These are phyloP conservation scores for Aphelenchoides besseyi DNA, from an alignment of 1,140 invertebrate species.

Conservation along the genomic window DNA sequence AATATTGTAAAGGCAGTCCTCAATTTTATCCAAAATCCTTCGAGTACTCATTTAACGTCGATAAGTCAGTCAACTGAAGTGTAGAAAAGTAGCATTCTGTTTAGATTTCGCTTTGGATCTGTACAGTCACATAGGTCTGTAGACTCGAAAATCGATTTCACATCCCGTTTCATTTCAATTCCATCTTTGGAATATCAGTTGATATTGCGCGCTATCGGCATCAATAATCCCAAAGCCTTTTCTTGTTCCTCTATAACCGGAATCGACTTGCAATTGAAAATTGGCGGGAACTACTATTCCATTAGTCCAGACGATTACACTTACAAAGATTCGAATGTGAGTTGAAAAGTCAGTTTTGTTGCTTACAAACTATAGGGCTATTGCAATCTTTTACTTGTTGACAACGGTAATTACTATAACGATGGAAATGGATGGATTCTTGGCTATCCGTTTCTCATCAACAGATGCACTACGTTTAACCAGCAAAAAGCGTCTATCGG, in stretches of 20 bases:
- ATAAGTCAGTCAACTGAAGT: not conserved
- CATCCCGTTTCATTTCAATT: not conserved
- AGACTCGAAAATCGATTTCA: not conserved
- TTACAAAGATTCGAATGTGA: not conserved
- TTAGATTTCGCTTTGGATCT: constrained; percentile 2
- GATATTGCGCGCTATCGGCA: not conserved
- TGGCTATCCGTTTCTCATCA: not conserved
- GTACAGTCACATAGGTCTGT: not conserved
- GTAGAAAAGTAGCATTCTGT: not conserved
- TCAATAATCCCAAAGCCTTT: not conserved
- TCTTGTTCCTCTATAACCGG: not conserved
- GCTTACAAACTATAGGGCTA: not conserved
- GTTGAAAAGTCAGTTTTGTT: not conserved
- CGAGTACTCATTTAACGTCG: not conserved
- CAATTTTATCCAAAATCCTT: not conserved
- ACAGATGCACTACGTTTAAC: not conserved
- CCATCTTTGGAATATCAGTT: not conserved
- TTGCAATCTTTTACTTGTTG: not conserved
- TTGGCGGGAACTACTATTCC: not conserved
- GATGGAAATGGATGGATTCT: not conserved
- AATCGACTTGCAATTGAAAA: constrained; percentile 5
- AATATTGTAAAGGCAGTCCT: not conserved
- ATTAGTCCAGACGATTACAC: not conserved
- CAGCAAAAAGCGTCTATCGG: not conserved
- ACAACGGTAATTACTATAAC: not conserved